These are phyloP conservation scores for Pao palembangensis DNA, from an alignment of 2,113 vertebrate genomes.

Conservation along the genomic window DNA sequence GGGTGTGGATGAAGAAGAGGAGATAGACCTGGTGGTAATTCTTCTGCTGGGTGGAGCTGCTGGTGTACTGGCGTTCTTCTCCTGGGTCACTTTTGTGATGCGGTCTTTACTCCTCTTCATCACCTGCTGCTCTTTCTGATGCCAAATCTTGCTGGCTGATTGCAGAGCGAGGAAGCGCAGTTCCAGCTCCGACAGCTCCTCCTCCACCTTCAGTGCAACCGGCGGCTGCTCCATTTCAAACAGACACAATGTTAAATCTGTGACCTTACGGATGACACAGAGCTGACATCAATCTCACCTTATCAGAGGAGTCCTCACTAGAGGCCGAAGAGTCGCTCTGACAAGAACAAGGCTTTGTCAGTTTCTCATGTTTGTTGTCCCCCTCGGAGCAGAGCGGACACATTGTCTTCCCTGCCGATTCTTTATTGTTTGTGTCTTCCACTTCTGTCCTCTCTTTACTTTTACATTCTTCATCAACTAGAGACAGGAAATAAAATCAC, in stretches of 20 bases:
- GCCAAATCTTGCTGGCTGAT: constrained; percentile 98
- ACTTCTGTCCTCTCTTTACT: not conserved
- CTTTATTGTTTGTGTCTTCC: not conserved
- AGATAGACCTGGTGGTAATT: constrained; percentile 53
- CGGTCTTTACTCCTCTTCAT: constrained; percentile 95
- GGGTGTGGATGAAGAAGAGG: constrained; percentile 6
- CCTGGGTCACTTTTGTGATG: constrained; percentile 77
- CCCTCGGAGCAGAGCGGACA: constrained; percentile 17
- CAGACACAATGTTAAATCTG: not conserved
- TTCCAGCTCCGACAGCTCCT: constrained; percentile 94
- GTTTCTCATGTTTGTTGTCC: constrained; percentile 14
- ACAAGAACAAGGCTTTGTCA: constrained; percentile 3
- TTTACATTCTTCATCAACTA: constrained; percentile 17
- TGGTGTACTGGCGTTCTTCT: constrained; percentile 34
- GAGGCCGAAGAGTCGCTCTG: constrained; percentile 47
- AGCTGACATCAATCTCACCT: constrained; percentile 49
- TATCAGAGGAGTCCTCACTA: constrained; percentile 64
- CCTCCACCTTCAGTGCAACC: constrained; percentile 75
- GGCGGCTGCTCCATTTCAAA: not conserved
- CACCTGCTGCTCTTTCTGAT: constrained; percentile 95
- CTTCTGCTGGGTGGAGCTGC: constrained; percentile 12
- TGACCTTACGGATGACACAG: not conserved
- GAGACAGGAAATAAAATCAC: not conserved
- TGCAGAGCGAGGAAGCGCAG: constrained; percentile 93
- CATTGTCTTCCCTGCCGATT: not conserved